Base-by-base conservation (phyloP, 2,888 invertebrate species). In the Drosophila neonasuta region DNA sequence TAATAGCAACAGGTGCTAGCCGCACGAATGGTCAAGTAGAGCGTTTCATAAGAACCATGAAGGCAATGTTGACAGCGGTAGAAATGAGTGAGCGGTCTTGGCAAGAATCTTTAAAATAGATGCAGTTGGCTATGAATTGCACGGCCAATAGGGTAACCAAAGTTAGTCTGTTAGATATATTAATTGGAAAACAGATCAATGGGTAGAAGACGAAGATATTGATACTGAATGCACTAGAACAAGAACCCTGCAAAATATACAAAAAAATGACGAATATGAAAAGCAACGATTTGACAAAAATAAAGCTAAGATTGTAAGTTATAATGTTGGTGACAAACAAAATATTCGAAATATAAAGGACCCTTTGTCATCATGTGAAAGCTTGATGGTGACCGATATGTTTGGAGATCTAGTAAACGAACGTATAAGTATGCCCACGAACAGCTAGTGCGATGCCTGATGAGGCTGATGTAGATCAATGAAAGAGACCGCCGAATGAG, bases 111-210 rank as follows among this genome's bases (percentile, higher is more conserved):
- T 50, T 44, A 34, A 44, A 36, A 11, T 44, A 51, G 5, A 36
- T 45, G 9, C 34, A 24, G 24, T 34, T 52, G 52, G 45, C 39
- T 9, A 17, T 51, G 36, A 52, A 60, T 52, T 52, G 52, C 46
- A 60, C 52, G 39, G 24, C 30, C n/a, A 51, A 51, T 60, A n/a
- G 42, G 20, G 52, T 54, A 4, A 60, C 55, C 36, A 62, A 56
- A 8, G 6, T 36, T 44, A 62, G 50, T 49, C 61, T 34, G 17
- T 49, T 55, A 44, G 48, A 61, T 11, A 24, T 61, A 15, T 24
- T 49, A 44, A 55, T 49, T 42, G 61, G 61, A 17, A 55, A 49
- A 32, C 17, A 57, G 48, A 30, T 24, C 17, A 17, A 17, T 17
- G 17, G 2, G 17, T 17, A 17, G 17, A 17, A 17, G 17, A 17